These are phyloP conservation scores for Donacobius atricapilla DNA, from an alignment of 2,113 vertebrate species.

Conservation along the genomic window DNA sequence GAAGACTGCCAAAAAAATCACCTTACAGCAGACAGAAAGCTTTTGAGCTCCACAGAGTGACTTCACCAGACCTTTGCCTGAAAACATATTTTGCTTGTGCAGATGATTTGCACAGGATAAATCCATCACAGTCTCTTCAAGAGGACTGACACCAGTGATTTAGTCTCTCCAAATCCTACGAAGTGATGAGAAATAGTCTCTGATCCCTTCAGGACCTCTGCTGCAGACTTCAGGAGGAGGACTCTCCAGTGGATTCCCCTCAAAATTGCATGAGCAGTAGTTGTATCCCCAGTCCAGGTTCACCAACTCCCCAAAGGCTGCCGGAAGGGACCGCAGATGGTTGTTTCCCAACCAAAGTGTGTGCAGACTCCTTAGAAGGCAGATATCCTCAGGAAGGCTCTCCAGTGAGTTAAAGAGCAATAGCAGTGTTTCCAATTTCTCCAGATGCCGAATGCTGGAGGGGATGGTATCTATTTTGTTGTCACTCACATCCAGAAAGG, in stretches of 20 bases:
- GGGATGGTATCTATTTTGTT: slow-evolving; percentile 48
- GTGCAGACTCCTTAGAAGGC: slow-evolving; percentile 17
- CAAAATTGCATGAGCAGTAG: slow-evolving; percentile 51
- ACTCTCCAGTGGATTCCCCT: slow-evolving; percentile 56
- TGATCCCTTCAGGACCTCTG: slow-evolving; percentile 43
- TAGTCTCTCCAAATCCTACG: not conserved
- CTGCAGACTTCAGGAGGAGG: slow-evolving; percentile 58
- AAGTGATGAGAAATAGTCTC: slow-evolving; percentile 42
- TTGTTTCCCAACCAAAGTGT: slow-evolving; percentile 62
- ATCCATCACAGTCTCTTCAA: not conserved
- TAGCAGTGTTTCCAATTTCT: slow-evolving; percentile 37
- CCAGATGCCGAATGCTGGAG: slow-evolving; percentile 8
- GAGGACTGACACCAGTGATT: not conserved
- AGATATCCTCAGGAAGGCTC: slow-evolving; percentile 18
- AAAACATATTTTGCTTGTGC: not conserved
- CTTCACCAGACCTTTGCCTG: not conserved
- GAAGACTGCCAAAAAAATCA: not conserved
- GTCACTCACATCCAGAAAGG: slow-evolving; percentile 58
- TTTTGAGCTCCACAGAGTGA: not conserved
- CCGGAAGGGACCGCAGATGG: slow-evolving; percentile 2
- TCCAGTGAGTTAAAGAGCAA: slow-evolving; percentile 46
- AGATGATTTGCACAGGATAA: not conserved
- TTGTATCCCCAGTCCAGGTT: slow-evolving; percentile 55
- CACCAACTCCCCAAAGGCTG: slow-evolving; percentile 38
- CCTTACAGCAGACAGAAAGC: not conserved